Evolutionary conservation across 2,888 invertebrate species (phyloP).

Genomic region (Lithophane semibrunnea): DNA sequence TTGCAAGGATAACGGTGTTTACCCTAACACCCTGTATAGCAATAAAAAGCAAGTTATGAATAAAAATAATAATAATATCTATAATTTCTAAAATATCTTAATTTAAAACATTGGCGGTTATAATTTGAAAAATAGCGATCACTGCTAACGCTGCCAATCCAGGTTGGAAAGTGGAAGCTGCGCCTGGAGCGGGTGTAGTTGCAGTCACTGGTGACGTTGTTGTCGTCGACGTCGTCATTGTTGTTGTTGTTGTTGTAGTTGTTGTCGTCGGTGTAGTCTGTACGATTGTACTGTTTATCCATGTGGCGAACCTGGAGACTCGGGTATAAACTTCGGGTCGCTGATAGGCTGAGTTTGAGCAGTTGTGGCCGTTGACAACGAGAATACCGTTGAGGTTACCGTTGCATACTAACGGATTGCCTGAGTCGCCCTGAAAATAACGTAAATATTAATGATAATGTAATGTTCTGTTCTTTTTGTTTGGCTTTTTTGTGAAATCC

Average conservation of each 20-base stretch:
- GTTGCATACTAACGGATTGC: slow-evolving; percentile 35
- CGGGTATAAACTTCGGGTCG: slow-evolving; percentile 34
- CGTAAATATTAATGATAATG: neutral
- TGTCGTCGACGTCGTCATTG: too few relatives aligned
- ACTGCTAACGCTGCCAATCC: slow-evolving; percentile 1
- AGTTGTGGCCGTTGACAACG: neutral
- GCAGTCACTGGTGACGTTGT: too few relatives aligned
- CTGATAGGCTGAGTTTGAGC: rapidly evolving
- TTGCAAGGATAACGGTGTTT: too few relatives aligned
- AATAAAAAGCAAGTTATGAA: neutral
- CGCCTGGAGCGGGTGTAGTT: neutral
- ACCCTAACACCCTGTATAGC: too few relatives aligned
- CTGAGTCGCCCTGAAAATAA: slow-evolving; percentile 37
- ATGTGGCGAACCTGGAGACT: slow-evolving; percentile 1
- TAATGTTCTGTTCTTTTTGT: neutral
- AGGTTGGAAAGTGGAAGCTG: slow-evolving; percentile 32
- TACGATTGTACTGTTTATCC: slow-evolving; percentile 2
- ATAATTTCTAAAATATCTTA: neutral
- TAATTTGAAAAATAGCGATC: slow-evolving; percentile 26
- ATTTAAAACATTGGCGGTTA: neutral
- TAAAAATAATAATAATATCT: neutral
- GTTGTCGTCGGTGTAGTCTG: too few relatives aligned
- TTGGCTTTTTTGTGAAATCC: neutral
- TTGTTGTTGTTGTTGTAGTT: too few relatives aligned
- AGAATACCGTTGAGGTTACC: slow-evolving; percentile 25